Evolutionary conservation across 2,113 vertebrate species (phyloP).

Genomic region (human): DNA sequence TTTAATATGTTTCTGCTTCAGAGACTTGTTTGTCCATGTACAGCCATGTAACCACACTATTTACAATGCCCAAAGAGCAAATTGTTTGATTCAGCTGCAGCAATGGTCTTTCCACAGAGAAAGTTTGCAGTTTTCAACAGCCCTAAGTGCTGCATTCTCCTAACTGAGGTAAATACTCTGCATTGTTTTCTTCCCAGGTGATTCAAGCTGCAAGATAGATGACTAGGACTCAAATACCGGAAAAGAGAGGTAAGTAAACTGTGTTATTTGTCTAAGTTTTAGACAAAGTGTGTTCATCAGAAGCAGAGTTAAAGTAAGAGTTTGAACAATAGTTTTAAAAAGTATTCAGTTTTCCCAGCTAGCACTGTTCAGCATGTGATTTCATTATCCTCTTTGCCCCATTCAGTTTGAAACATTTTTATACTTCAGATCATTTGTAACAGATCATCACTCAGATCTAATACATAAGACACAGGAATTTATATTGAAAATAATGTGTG

Average conservation of each 20-base stretch:
- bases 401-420: conserved; percentile 11
- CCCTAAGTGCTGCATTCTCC: background rate
- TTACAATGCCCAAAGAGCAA: background rate
- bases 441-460: background rate
- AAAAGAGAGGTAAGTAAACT: background rate
- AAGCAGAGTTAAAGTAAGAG: conserved; percentile 39
- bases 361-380: background rate
- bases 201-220: background rate
- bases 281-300: conserved; percentile 45
- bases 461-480: background rate
- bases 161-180: background rate
- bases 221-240: conserved; percentile 37
- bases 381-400: background rate
- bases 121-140: background rate
- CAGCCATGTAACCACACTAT: background rate
- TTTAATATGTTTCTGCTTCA: conserved; percentile 14
- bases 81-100: background rate
- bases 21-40: background rate
- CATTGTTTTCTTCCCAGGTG: conserved; percentile 33
- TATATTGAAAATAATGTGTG: background rate
- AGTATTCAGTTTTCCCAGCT: background rate
- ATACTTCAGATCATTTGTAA: conserved; percentile 4
- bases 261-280: conserved; percentile 40
- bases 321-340: conserved; percentile 46
- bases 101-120: background rate